Conservation (phyloP, 2,113 vertebrate species). For the Thunnus thynnus region DNA sequence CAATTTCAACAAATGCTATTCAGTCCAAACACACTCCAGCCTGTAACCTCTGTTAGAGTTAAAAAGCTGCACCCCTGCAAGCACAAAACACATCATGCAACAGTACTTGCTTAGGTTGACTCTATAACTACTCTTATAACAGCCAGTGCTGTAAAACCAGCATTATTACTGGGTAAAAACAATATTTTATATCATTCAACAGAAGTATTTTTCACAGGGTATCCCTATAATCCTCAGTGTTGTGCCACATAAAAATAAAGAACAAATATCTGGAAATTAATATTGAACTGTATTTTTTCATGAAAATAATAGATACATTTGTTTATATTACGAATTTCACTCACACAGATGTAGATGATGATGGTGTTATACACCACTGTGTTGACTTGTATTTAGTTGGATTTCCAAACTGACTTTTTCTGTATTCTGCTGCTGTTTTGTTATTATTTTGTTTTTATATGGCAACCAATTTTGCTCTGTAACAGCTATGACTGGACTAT, state of each 20-base stretch:
- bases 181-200: too few species aligned
- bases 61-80: constrained; percentile 1
- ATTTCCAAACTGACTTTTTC: too few species aligned
- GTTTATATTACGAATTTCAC: not conserved
- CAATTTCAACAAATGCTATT: constrained; percentile 5
- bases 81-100: constrained; percentile 17
- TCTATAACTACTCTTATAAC: not conserved
- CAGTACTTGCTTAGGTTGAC: not conserved
- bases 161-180: not conserved
- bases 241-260: not conserved
- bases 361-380: not conserved
- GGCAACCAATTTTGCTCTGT: not conserved
- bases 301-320: not conserved
- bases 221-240: not conserved
- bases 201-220: not conserved
- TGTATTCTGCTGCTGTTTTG: not conserved
- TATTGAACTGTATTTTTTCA: not conserved
- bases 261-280: not conserved
- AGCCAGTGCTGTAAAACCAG: not conserved
- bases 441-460: not conserved
- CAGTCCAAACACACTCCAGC: constrained; percentile 19
- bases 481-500: not conserved
- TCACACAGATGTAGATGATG: not conserved
- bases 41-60: not conserved
- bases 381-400: not conserved